Evolutionary conservation across 1,140 invertebrate species (phyloP).

Genomic region (Microplitis mediator): DNA sequence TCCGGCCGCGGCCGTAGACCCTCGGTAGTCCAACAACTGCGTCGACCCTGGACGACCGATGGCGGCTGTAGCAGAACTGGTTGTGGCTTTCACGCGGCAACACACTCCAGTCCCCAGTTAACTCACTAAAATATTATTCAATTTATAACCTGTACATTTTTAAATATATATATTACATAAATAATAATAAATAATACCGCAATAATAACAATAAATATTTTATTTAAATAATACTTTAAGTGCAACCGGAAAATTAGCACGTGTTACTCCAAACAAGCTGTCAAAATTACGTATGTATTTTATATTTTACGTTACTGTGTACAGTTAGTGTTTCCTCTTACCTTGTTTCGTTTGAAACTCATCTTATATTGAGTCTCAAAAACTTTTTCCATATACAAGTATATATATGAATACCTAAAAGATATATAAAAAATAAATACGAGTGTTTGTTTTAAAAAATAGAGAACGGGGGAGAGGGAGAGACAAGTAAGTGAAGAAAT

Average conservation of each 20-base stretch:
- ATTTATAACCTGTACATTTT: no score
- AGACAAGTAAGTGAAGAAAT: no score
- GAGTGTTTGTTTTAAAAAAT: no score
- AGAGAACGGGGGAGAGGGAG: no score
- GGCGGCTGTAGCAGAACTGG: slow-evolving; percentile 56
- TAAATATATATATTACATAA: no score
- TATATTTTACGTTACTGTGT: neutral
- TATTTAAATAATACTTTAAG: neutral
- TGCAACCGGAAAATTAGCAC: neutral
- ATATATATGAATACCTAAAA: no score
- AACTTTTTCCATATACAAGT: no score
- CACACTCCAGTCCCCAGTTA: slow-evolving; percentile 29
- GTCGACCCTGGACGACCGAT: slow-evolving; percentile 53
- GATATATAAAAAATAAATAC: no score
- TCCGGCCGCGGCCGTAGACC: slow-evolving; percentile 21
- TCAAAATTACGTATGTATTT: slow-evolving; percentile 27
- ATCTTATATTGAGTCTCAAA: no score
- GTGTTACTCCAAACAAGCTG: slow-evolving; percentile 25
- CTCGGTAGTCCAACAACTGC: slow-evolving; percentile 44
- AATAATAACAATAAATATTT: no score
- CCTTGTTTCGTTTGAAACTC: neutral
- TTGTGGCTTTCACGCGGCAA: slow-evolving; percentile 52
- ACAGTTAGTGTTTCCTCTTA: slow-evolving; percentile 1
- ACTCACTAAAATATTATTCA: neutral
- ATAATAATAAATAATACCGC: no score